Evolutionary conservation across 1,140 invertebrate species (phyloP).

Genomic region (Atta cephalotes): DNA sequence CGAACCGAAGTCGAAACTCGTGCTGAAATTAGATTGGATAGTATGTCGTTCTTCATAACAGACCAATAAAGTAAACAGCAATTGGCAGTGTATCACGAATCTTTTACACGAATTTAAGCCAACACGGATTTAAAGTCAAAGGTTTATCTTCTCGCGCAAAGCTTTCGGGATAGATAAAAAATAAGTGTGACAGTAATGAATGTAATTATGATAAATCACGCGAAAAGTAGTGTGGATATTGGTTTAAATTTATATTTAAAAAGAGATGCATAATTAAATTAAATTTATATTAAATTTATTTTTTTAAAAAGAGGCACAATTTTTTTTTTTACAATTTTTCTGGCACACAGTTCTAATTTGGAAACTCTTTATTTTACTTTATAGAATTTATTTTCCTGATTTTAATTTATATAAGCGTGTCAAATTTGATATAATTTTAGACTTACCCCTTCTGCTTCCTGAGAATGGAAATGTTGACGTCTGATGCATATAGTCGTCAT

Average conservation of each 20-base stretch:
- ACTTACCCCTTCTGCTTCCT: neutral
- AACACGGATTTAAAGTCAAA: neutral
- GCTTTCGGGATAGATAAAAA: neutral
- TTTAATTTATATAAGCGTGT: neutral
- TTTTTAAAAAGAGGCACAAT: too few species aligned
- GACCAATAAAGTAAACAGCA: slow-evolving; percentile 28
- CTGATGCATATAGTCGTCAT: neutral
- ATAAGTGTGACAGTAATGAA: neutral
- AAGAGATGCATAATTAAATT: neutral
- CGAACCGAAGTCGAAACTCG: slow-evolving; percentile 43
- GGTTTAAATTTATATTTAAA: neutral
- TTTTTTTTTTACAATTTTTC: neutral
- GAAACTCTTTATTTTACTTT: neutral
- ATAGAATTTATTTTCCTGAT: neutral
- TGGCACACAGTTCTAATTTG: neutral
- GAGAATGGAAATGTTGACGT: slow-evolving; percentile 35
- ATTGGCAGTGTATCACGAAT: slow-evolving; percentile 13
- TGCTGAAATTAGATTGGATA: slow-evolving; percentile 35
- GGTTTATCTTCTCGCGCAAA: neutral
- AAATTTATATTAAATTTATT: too few species aligned
- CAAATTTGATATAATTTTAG: slow-evolving; percentile 50
- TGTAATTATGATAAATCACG: neutral
- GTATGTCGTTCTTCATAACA: slow-evolving; percentile 15
- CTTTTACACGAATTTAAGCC: neutral
- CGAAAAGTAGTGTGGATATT: too few species aligned